These are phyloP conservation scores for Odontothrips loti DNA, from an alignment of 2,888 invertebrate species.

Conservation along the genomic window DNA sequence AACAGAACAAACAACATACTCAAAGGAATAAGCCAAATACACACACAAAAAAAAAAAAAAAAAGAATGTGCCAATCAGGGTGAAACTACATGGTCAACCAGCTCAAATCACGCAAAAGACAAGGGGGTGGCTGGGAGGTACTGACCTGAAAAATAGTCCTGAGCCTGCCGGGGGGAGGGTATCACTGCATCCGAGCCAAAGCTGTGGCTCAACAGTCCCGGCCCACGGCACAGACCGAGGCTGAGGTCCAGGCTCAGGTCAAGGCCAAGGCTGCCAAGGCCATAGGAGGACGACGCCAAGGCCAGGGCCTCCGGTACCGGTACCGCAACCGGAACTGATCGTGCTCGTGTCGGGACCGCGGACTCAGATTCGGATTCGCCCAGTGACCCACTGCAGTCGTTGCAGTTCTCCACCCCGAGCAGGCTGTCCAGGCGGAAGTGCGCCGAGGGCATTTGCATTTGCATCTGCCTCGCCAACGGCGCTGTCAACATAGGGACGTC, in stretches of 20 bases:
- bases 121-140: neutral
- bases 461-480: neutral
- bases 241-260: too few species aligned
- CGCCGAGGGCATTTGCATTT: neutral
- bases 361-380: too few species aligned
- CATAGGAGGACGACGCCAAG: neutral
- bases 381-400: neutral
- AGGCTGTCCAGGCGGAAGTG: slow-evolving; percentile 19
- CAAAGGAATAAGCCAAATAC: neutral
- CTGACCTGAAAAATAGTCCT: slow-evolving; percentile 41
- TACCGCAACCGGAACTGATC: too few species aligned
- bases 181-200: neutral
- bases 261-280: too few species aligned
- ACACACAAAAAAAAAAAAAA: neutral
- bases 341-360: too few species aligned
- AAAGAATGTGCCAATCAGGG: neutral
- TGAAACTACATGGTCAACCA: neutral
- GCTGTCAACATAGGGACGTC: slow-evolving; percentile 21
- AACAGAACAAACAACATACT: neutral
- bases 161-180: slow-evolving; percentile 42
- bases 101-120: neutral
- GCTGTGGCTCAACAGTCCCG: neutral
- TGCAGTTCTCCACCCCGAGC: slow-evolving; percentile 1
- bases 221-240: too few species aligned
- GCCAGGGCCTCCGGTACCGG: neutral